Base-by-base conservation (phyloP, 1,140 invertebrate genomes). In the Drosophila mojavensis region DNA sequence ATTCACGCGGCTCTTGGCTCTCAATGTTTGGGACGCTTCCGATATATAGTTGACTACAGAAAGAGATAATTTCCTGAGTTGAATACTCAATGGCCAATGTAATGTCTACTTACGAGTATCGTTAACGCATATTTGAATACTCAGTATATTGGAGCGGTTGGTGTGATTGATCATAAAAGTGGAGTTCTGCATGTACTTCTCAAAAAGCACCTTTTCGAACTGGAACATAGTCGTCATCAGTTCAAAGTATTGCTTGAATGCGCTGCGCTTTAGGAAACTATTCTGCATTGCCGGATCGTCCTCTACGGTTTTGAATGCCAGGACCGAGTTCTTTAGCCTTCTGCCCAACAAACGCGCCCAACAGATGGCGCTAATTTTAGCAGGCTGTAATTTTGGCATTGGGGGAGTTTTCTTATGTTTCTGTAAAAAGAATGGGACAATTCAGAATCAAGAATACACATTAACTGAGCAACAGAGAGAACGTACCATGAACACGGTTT, bases 281-380 rank as follows among this genome's bases (percentile, higher is more conserved):
- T 95, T 93, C 79, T 96, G 95, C 55, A 98, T 92, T 11, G 86
- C 88, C 28, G 88, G 90, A 67, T 90, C 81, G 76, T 98, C 95
- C 41, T 95, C 93, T 2, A 97, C 93, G 63, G 94, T 94, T 86
- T 96, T 94, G 81, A 98, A 97, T 45, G 94, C 94, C 68, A 97
- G 93, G 28, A 97, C 95, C 0, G 97, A 95, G 58, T 94, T 94
- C 91, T 97, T 97, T 15, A 98, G 93, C 62, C 95, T 95, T 72
- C 96, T 94, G 76, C 97, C 97, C 11, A 98, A 92, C 47, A 95
- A 93, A 36, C 96, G 93, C 4, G 95, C 95, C 97, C 97, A 98
- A 85, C 94, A 96, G 55, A 98, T 97, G 13, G 96, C 94, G 17
- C 97, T 97, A 20, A 96, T 95, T 15, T 95, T 93, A 0, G 95